Evolutionary conservation across 1,140 invertebrate species (phyloP).

Genomic region (Drosophila guanche): DNA sequence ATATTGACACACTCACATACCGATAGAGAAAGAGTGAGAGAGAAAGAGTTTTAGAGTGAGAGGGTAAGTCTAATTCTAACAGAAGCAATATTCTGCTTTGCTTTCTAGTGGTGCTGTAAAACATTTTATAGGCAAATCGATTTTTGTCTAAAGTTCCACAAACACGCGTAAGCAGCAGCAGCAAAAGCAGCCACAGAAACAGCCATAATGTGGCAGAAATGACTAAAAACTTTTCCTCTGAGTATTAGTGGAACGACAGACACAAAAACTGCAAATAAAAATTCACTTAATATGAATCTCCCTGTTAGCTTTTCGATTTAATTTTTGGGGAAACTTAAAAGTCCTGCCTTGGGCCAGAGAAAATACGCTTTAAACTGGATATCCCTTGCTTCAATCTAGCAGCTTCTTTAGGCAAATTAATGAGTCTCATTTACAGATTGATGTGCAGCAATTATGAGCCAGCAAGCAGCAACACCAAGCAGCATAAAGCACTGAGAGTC

Average conservation of each 20-base stretch:
- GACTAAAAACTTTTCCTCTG: constrained; percentile 49
- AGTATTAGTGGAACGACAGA: constrained; percentile 57
- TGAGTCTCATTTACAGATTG: constrained; percentile 76
- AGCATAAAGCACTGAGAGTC: constrained; percentile 72
- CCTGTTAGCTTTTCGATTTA: constrained; percentile 14
- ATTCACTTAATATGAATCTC: constrained; percentile 31
- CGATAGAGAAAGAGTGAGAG: constrained; percentile 1
- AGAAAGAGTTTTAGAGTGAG: constrained; percentile 13
- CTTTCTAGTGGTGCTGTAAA: constrained; percentile 62
- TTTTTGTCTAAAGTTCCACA: constrained; percentile 82
- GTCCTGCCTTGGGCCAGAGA: constrained; percentile 26
- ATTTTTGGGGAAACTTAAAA: constrained; percentile 53
- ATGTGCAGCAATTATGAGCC: constrained; percentile 76
- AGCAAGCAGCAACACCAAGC: constrained; percentile 45
- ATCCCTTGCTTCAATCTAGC: not conserved
- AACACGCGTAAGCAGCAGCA: constrained; percentile 63
- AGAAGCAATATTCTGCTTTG: constrained; percentile 35
- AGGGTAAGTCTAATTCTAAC: constrained; percentile 40
- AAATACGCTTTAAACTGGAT: constrained; percentile 38
- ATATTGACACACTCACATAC: constrained; percentile 59
- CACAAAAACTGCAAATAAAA: constrained; percentile 13
- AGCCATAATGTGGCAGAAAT: constrained; percentile 53
- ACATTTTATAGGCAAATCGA: constrained; percentile 82
- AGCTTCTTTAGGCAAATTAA: constrained; percentile 71
- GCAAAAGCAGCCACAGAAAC: constrained; percentile 23